Evolutionary conservation across 2,888 invertebrate genomes (phyloP), one percentile per base, ranked within the genome.

Genomic region (Nomada ruficornis): DNA sequence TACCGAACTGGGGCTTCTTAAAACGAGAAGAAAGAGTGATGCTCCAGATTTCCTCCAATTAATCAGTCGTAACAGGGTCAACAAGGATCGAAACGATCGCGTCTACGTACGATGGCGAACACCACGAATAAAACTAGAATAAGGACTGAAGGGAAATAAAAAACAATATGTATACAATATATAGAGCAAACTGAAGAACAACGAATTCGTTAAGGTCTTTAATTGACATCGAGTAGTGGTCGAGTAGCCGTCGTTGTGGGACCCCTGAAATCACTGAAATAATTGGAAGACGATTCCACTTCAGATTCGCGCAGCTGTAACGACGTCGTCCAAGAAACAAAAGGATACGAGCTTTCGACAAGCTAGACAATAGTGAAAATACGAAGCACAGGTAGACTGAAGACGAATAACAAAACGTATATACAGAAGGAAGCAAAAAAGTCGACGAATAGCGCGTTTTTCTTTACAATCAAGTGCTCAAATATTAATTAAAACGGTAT

Each of bases 161-260:
- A 20, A n/a, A 36, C 5, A 36, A 36, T 36, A 7, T 36, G 36
- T 36, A 36, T 36, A 36, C 36, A 36, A 36, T 36, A 54, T 42
- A 29, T 7, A 7, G 2, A 4, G 20, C 29, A 10, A 50, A 68
- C 7, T 18, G 62, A 54, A 47, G 59, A 44, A 29, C 63, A 70
- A 80, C 80, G 71, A 80, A 83, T 82, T 83, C 78, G 73, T 82
- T 83, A 83, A 73, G 50, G 42, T 62, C 52, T 7, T 78, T 83
- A 83, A 83, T 83, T 82, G 78, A 78, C 70, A 78, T 71, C 74
- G 67, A 74, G 67, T 42, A 70, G 70, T n/a, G n/a, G n/a, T n/a
- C n/a, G n/a, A n/a, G n/a, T n/a, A n/a, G n/a, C 74, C 77, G 36
- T 36, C 67, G 60, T 47, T 63, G 62, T 71, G 47, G 47, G 47